Conservation (phyloP, 1,140 invertebrate species). For the Cheumatopsyche charites region DNA sequence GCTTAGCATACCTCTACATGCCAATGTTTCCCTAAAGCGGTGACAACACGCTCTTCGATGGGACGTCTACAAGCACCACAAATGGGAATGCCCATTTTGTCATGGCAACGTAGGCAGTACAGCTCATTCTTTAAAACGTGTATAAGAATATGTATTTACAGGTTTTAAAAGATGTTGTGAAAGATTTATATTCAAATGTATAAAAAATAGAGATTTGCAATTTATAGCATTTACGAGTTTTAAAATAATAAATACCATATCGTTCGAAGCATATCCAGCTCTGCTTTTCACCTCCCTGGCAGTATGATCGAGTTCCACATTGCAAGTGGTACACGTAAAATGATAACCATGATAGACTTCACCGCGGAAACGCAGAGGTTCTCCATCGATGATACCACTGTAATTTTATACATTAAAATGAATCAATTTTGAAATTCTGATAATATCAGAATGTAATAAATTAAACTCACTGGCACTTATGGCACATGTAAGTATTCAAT, state of each 20-base stretch:
- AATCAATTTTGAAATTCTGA: too few relatives aligned
- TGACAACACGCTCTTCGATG: constrained; percentile 96
- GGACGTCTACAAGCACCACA: constrained; percentile 96
- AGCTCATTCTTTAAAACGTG: constrained; percentile 77
- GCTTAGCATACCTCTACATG: constrained; percentile 82
- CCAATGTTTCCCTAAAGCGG: constrained; percentile 98
- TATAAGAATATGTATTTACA: neutral
- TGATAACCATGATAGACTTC: constrained; percentile 99
- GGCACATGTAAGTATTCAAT: constrained; percentile 96
- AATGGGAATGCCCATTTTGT: constrained; percentile 98
- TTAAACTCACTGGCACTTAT: constrained; percentile 93
- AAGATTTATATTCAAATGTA: too few relatives aligned
- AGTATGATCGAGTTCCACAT: constrained; percentile 85
- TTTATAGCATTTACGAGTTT: neutral
- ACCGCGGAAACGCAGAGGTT: constrained; percentile 93
- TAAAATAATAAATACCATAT: constrained; percentile 68
- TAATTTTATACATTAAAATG: too few relatives aligned
- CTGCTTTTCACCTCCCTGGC: constrained; percentile 93
- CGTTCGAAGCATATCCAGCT: constrained; percentile 87
- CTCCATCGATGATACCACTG: constrained; percentile 94
- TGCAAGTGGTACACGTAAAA: constrained; percentile 95
- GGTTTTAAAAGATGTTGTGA: too few relatives aligned
- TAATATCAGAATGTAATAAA: constrained; percentile 30
- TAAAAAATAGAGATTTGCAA: neutral
- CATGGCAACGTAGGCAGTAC: constrained; percentile 97